Conservation (phyloP, 2,888 invertebrate genomes). For the Leptogaster cylindrica region DNA sequence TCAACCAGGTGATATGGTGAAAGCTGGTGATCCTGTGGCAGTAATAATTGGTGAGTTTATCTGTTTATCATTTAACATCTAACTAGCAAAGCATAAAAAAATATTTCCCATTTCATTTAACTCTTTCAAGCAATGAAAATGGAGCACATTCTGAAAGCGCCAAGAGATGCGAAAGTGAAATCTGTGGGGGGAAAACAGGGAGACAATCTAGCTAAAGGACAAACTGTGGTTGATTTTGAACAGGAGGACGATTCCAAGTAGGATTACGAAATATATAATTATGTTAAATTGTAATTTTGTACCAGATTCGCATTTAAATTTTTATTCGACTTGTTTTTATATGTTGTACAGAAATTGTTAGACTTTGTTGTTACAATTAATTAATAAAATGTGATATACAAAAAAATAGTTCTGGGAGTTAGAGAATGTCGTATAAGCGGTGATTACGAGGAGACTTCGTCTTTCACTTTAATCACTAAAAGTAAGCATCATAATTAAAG, state of each 20-base stretch:
- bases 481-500: too few species aligned
- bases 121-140: constrained; percentile 90
- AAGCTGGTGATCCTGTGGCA: constrained; percentile 86
- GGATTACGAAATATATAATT: background rate
- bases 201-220: constrained; percentile 82
- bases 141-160: constrained; percentile 94
- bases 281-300: background rate
- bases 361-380: too few species aligned
- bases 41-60: constrained; percentile 75
- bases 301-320: constrained; percentile 3
- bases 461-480: too few species aligned
- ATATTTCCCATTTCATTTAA: too few species aligned
- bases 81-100: too few species aligned
- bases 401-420: too few species aligned
- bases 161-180: constrained; percentile 77
- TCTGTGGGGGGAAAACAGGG: constrained; percentile 76
- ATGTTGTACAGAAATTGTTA: background rate
- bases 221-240: constrained; percentile 67
- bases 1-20: constrained; percentile 78
- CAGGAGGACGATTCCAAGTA: constrained; percentile 51
- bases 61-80: too few species aligned
- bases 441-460: too few species aligned
- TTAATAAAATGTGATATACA: too few species aligned
- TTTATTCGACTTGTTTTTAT: too few species aligned
- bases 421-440: too few species aligned